phyloP scores from a whole-genome alignment of 2,113 vertebrate genomes.

The Ascaphus truei region DNA sequence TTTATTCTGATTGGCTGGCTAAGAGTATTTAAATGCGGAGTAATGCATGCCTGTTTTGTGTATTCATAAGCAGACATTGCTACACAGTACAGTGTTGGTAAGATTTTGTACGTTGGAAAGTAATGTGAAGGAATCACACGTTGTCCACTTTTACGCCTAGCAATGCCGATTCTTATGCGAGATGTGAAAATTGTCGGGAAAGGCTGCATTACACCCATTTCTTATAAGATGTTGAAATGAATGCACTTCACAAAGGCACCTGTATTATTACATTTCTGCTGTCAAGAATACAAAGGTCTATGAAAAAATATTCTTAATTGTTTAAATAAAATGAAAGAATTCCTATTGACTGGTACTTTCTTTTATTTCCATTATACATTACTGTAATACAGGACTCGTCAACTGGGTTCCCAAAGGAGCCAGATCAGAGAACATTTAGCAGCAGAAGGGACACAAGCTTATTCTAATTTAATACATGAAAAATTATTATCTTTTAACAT shows the following conservation, averaged over 20 bases:
- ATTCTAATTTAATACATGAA: no score
- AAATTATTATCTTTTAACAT: no score
- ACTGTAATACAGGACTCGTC: no score
- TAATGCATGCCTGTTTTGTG: slow-evolving; percentile 27
- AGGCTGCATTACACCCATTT: slow-evolving; percentile 55
- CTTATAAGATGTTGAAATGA: slow-evolving; percentile 49
- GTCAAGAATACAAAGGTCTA: slow-evolving; percentile 55
- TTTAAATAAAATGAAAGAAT: slow-evolving; percentile 52
- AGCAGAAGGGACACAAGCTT: no score
- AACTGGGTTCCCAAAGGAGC: no score
- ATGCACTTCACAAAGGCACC: slow-evolving; percentile 49
- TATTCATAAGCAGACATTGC: slow-evolving; percentile 40
- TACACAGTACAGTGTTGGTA: slow-evolving; percentile 15
- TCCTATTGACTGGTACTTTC: background rate
- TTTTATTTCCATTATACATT: slow-evolving; percentile 9
- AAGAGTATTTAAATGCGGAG: slow-evolving; percentile 27
- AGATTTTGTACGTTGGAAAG: slow-evolving; percentile 31
- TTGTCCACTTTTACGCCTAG: slow-evolving; percentile 44
- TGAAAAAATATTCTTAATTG: slow-evolving; percentile 56
- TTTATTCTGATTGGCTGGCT: slow-evolving; percentile 48
- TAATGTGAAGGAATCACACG: slow-evolving; percentile 24
- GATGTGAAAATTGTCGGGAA: slow-evolving; percentile 49
- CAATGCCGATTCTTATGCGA: slow-evolving; percentile 41
- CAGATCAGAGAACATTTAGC: no score
- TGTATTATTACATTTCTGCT: slow-evolving; percentile 60